A percentile compares a stretch with the other conserved stretches of the same genome.
These are phyloP conservation scores for Lophotis ruficrista DNA, from an alignment of 2,113 vertebrate genomes.

Conservation along the genomic window DNA sequence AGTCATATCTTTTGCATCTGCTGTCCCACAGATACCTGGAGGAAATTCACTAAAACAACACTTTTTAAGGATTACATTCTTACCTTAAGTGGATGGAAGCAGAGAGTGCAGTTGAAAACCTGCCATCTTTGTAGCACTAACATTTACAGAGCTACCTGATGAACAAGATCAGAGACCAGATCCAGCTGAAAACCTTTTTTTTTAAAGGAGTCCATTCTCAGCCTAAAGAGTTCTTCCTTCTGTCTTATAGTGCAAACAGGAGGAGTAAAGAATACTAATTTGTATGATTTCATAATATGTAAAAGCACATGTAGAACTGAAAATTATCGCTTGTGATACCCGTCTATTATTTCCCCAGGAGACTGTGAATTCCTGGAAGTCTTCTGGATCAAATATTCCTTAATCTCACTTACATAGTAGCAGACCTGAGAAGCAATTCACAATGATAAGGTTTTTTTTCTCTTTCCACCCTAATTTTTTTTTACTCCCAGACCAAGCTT, in stretches of 20 bases:
- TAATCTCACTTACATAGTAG: not conserved
- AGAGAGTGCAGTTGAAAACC: not conserved
- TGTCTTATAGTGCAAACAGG: not conserved
- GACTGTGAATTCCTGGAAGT: not conserved
- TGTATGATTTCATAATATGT: not conserved
- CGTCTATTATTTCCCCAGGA: not conserved
- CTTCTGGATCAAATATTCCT: not conserved
- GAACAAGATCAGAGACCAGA: not conserved
- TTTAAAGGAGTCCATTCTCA: not conserved
- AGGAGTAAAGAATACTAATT: not conserved
- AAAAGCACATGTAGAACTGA: not conserved
- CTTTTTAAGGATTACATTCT: not conserved
- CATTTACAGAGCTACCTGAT: not conserved
- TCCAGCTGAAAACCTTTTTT: not conserved
- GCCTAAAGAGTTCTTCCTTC: not conserved
- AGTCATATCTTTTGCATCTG: not conserved
- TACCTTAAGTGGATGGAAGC: not conserved
- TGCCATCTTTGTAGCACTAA: fast-evolving
- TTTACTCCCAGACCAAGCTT: not conserved
- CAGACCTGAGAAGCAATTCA: not conserved
- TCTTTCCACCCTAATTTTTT: not conserved
- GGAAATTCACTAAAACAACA: not conserved
- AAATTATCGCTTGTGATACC: not conserved
- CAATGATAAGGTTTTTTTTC: not conserved
- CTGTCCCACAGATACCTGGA: not conserved